Evolutionary conservation across 2,797 vertebrate genomes (phyloP).

Genomic region (Acropternis orthonyx): DNA sequence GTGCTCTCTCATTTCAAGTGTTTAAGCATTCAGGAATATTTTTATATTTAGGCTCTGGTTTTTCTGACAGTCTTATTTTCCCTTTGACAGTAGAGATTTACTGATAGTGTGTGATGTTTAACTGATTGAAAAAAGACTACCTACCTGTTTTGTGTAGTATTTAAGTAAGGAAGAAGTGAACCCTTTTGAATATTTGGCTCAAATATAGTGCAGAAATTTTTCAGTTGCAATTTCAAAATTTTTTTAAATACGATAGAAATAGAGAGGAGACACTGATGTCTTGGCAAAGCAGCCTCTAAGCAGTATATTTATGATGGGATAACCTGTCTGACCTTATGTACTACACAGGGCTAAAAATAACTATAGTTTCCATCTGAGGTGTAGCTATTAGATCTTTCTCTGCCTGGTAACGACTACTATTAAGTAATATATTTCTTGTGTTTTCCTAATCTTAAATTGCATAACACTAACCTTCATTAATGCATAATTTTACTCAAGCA

Average conservation of each 20-base stretch:
- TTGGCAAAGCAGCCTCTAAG: background rate
- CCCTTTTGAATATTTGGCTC: background rate
- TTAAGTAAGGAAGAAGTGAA: background rate
- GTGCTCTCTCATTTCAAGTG: background rate
- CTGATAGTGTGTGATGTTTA: background rate
- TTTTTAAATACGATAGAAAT: background rate
- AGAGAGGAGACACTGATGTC: background rate
- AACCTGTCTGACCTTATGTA: background rate
- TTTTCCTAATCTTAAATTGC: constrained; percentile 29
- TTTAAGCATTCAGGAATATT: background rate
- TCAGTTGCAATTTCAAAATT: background rate
- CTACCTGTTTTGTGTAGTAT: background rate
- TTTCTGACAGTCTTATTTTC: background rate
- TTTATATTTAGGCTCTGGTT: background rate
- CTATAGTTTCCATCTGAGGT: background rate
- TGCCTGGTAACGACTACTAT: background rate
- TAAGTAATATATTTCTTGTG: background rate
- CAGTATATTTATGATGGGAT: background rate
- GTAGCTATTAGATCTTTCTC: background rate
- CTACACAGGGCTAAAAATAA: background rate
- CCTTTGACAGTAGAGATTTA: background rate
- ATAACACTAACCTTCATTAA: constrained; percentile 6
- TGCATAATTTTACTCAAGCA: constrained; percentile 34
- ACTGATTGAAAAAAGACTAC: background rate
- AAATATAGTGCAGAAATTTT: background rate